A percentile compares a stretch with the other conserved stretches of the same genome.
Evolutionary conservation across 2,797 vertebrate species (phyloP).

Genomic region (Anguilla marmorata): DNA sequence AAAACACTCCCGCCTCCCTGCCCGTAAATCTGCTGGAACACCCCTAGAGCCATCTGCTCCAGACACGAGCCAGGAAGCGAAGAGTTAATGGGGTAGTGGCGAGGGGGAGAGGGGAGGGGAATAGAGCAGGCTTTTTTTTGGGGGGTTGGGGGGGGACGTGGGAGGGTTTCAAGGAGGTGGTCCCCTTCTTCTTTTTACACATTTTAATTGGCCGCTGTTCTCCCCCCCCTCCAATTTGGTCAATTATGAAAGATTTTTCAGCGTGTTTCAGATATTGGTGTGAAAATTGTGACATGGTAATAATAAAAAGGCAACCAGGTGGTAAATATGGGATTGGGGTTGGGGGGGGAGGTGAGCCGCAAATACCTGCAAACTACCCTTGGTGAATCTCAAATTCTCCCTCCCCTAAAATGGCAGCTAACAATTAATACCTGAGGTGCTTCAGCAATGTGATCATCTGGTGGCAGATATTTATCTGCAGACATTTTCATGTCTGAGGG

Average conservation of each 20-base stretch:
- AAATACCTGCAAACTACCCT: conserved; percentile 17
- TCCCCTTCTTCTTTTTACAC: conserved; percentile 4
- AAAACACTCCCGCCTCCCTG: conserved; percentile 25
- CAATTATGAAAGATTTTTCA: neutral
- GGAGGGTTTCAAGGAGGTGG: conserved; percentile 1
- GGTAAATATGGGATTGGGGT: neutral
- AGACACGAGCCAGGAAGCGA: conserved; percentile 62
- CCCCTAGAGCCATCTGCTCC: conserved; percentile 70
- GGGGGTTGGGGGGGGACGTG: neutral
- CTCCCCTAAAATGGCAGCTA: conserved; percentile 4
- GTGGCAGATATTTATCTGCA: neutral
- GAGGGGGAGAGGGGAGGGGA: conserved; percentile 2
- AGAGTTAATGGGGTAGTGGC: conserved; percentile 42
- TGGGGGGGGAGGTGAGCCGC: neutral
- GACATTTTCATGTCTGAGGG: too few relatives aligned
- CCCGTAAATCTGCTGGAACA: conserved; percentile 72
- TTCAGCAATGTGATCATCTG: neutral
- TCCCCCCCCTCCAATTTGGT: conserved; percentile 4
- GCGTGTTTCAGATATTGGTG: conserved; percentile 6
- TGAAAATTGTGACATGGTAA: neutral
- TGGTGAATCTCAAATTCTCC: neutral
- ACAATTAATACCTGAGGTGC: conserved; percentile 12
- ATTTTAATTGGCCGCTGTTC: conserved; percentile 5
- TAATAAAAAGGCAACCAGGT: conserved; percentile 12
- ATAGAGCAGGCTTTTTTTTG: neutral